These are phyloP conservation scores for Chrysocyon brachyurus DNA, from an alignment of 2,797 vertebrate genomes.

Conservation along the genomic window DNA sequence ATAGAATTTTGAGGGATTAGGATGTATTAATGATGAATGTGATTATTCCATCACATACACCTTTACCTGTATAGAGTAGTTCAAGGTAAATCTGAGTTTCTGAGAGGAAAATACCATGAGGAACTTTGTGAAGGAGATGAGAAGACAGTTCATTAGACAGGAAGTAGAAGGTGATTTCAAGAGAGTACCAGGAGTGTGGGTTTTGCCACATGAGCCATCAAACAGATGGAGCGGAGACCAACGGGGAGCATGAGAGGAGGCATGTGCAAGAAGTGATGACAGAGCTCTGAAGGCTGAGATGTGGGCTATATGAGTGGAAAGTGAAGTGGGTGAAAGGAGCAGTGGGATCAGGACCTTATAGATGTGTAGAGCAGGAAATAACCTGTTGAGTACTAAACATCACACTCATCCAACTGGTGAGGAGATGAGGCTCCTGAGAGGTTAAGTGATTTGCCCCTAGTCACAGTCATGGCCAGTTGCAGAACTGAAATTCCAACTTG, in stretches of 20 bases:
- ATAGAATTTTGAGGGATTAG: neutral
- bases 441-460: neutral
- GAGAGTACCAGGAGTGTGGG: neutral
- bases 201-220: neutral
- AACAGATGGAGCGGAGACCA: slow-evolving; percentile 54
- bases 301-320: neutral
- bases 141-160: slow-evolving; percentile 38
- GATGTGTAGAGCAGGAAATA: neutral
- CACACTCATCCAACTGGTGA: neutral
- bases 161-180: slow-evolving; percentile 25
- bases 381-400: neutral
- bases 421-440: neutral
- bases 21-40: neutral
- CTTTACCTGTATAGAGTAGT: neutral
- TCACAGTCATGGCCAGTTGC: neutral
- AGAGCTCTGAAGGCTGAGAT: neutral
- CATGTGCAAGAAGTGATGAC: neutral
- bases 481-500: neutral
- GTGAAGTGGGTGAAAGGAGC: neutral
- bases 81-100: slow-evolving; percentile 13
- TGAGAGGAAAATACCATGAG: neutral
- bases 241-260: neutral
- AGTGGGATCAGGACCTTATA: neutral
- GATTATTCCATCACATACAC: neutral
- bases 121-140: slow-evolving; percentile 45